A percentile compares a stretch with the other conserved stretches of the same genome.
Evolutionary conservation across 2,113 vertebrate species (phyloP).

Genomic region (Pyrgilauda ruficollis): DNA sequence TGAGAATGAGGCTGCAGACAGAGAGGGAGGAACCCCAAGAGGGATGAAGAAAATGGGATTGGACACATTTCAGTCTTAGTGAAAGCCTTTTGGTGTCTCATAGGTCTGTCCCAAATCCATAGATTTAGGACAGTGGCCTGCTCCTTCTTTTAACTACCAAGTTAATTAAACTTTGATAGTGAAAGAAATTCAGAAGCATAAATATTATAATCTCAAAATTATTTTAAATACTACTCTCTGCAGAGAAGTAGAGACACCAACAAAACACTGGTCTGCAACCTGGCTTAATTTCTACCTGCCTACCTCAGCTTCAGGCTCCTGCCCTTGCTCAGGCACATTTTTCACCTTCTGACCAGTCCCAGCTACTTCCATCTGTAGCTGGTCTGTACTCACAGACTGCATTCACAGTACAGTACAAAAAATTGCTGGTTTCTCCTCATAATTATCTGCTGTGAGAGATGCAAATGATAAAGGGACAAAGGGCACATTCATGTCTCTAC

Average conservation of each 20-base stretch:
- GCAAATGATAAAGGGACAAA: conserved; percentile 14
- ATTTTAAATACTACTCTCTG: background rate
- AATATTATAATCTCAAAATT: background rate
- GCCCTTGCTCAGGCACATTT: conserved; percentile 5
- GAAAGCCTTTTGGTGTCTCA: background rate
- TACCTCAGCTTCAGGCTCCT: background rate
- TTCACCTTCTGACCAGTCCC: background rate
- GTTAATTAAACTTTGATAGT: background rate
- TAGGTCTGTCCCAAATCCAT: background rate
- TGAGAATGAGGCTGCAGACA: background rate
- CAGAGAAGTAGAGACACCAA: background rate
- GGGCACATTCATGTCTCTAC: background rate
- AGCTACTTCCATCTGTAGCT: background rate
- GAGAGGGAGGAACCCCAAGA: background rate
- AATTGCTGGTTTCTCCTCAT: background rate
- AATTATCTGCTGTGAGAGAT: background rate
- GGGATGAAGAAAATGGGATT: background rate
- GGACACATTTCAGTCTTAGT: background rate
- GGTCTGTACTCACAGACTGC: background rate
- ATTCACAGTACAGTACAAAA: background rate
- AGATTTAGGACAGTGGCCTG: background rate
- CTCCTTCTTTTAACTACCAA: background rate
- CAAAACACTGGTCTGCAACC: background rate
- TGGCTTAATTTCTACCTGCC: background rate
- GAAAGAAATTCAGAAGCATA: background rate